phyloP scores from a whole-genome alignment of 1,140 invertebrate species.

The Calliopsis andreniformis region DNA sequence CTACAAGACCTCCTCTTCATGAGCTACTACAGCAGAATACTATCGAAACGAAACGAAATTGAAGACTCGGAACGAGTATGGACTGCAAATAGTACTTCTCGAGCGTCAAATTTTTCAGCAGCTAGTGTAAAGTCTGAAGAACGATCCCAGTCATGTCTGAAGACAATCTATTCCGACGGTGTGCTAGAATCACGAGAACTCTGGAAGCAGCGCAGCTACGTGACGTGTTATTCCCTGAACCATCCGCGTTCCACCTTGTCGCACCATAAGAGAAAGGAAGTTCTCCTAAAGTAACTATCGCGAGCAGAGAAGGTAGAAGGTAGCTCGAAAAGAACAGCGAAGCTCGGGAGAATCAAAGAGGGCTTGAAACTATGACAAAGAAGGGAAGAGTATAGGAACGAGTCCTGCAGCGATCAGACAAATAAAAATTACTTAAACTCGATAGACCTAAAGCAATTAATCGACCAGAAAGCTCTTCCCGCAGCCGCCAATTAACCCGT shows the following conservation, averaged over 20 bases:
- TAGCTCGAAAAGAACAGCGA: neutral
- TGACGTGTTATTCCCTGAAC: constrained; percentile 13
- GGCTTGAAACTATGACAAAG: neutral
- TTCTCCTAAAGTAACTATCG: neutral
- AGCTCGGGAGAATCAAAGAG: neutral
- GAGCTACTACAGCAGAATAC: too few species aligned
- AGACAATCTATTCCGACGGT: neutral
- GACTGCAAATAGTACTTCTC: neutral
- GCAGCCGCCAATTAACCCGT: constrained; percentile 8
- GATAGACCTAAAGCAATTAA: neutral
- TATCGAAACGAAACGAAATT: neutral
- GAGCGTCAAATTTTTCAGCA: too few species aligned
- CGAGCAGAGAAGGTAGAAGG: neutral
- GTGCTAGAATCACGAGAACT: constrained; percentile 6
- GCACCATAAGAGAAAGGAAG: constrained; percentile 22
- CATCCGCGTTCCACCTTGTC: constrained; percentile 41
- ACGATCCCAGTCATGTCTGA: neutral
- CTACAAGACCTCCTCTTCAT: too few species aligned
- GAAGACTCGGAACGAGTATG: neutral
- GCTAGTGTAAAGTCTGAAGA: constrained; percentile 23
- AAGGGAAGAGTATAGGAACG: neutral
- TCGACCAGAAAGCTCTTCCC: neutral
- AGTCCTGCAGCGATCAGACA: neutral
- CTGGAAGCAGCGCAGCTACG: constrained; percentile 23
- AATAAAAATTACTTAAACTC: constrained; percentile 9